Evolutionary conservation across 2,113 vertebrate genomes (phyloP).

Genomic region (Neoarius graeffei): DNA sequence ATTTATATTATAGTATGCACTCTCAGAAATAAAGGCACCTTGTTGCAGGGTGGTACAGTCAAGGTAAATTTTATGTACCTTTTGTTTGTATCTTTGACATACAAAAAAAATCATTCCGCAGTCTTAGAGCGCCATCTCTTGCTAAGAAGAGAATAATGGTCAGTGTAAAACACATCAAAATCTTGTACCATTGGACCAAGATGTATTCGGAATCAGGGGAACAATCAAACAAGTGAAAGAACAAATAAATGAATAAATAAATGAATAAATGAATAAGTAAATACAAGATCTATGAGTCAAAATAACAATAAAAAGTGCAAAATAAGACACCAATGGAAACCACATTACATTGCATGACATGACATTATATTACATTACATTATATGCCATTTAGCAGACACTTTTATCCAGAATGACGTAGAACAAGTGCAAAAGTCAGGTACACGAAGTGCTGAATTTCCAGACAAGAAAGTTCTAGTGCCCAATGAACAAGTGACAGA

Average conservation of each 20-base stretch:
- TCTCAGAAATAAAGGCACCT: neutral
- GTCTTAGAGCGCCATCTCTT: conserved; percentile 22
- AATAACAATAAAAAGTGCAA: neutral
- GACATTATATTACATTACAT: too few relatives aligned
- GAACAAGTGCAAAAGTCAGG: too few relatives aligned
- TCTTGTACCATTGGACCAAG: neutral
- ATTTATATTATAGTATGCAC: neutral
- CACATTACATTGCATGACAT: too few relatives aligned
- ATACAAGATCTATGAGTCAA: neutral
- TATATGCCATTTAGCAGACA: too few relatives aligned
- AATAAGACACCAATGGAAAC: neutral
- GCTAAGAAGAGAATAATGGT: neutral
- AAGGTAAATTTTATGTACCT: neutral
- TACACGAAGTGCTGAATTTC: too few relatives aligned
- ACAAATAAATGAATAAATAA: too few relatives aligned
- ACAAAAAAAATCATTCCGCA: neutral
- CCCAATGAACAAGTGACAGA: too few relatives aligned
- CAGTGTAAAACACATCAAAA: neutral
- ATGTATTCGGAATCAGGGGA: neutral
- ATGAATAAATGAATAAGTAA: too few relatives aligned
- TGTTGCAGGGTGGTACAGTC: neutral
- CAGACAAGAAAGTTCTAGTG: too few relatives aligned
- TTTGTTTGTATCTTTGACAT: too few relatives aligned
- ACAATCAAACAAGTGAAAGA: neutral
- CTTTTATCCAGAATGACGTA: too few relatives aligned